phyloP scores from a whole-genome alignment of 2,888 invertebrate genomes.

The Rhabditoides inermis region DNA sequence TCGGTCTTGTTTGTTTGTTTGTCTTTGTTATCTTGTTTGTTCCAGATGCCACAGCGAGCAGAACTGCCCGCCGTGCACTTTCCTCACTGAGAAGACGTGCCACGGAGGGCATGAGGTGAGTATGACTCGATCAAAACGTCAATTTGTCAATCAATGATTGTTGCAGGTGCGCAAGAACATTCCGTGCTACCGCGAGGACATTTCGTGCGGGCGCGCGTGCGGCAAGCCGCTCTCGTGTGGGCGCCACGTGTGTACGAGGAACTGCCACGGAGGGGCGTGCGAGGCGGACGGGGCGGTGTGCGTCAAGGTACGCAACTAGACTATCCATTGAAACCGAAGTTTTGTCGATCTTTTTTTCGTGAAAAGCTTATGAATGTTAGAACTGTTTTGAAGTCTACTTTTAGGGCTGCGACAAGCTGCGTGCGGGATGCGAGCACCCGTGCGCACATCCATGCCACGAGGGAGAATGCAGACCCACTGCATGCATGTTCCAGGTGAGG shows the following conservation, averaged over 20 bases:
- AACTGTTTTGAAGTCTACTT: too few species aligned
- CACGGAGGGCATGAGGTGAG: slow-evolving; percentile 62
- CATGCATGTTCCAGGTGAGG: slow-evolving; percentile 56
- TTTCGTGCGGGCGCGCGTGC: slow-evolving; percentile 84
- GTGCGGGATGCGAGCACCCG: slow-evolving; percentile 72
- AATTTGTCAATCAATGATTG: neutral
- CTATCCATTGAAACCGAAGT: too few species aligned
- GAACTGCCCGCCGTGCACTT: slow-evolving; percentile 75
- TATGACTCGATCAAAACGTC: neutral
- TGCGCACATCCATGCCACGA: slow-evolving; percentile 77
- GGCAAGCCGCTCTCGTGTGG: slow-evolving; percentile 72
- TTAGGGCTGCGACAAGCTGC: slow-evolving; percentile 69
- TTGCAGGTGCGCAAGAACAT: slow-evolving; percentile 73
- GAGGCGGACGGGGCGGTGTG: slow-evolving; percentile 49
- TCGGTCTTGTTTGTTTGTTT: slow-evolving; percentile 1
- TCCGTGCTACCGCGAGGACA: slow-evolving; percentile 70
- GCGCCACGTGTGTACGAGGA: slow-evolving; percentile 72
- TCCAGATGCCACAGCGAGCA: slow-evolving; percentile 61
- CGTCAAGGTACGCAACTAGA: too few species aligned
- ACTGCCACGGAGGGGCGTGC: slow-evolving; percentile 72
- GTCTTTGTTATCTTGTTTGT: too few species aligned
- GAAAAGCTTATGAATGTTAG: too few species aligned
- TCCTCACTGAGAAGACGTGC: slow-evolving; percentile 76
- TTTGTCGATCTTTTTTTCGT: too few species aligned
- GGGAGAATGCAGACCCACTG: slow-evolving; percentile 63